Conservation (phyloP, 1,140 invertebrate species). For the Drosophila repletoides region DNA sequence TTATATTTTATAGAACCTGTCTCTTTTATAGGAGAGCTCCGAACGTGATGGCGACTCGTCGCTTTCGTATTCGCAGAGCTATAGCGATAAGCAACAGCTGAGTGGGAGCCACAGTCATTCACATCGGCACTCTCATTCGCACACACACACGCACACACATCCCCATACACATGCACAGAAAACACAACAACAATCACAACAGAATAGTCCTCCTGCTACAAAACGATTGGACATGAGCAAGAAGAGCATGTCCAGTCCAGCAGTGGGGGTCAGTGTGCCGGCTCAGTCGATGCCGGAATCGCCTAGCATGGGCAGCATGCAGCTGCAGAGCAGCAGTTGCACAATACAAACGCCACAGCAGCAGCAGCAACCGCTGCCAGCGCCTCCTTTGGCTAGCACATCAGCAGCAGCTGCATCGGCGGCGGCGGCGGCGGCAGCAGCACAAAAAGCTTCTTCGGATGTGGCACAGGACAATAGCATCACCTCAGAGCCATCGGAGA, state of each 20-base stretch:
- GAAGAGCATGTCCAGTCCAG: conserved; percentile 81
- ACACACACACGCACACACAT: conserved; percentile 25
- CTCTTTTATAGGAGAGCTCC: conserved; percentile 57
- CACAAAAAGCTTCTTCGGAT: conserved; percentile 47
- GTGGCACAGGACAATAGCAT: conserved; percentile 79
- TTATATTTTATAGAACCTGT: not conserved
- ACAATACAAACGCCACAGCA: conserved; percentile 74
- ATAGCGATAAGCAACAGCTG: conserved; percentile 64
- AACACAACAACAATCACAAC: conserved; percentile 55
- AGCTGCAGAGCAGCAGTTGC: conserved; percentile 66
- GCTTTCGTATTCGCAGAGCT: conserved; percentile 75
- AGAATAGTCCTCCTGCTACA: conserved; percentile 67
- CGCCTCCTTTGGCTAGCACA: conserved; percentile 30
- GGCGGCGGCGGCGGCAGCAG: conserved; percentile 14
- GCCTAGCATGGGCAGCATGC: conserved; percentile 76
- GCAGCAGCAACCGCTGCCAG: conserved; percentile 42
- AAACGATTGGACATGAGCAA: conserved; percentile 74
- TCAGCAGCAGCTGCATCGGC: conserved; percentile 24
- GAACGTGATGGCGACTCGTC: conserved; percentile 76
- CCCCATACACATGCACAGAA: conserved; percentile 48
- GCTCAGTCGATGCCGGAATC: conserved; percentile 71
- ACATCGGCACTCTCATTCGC: conserved; percentile 33
- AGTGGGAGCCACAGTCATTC: conserved; percentile 44
- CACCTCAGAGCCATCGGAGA: conserved; percentile 80
- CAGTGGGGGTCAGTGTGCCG: conserved; percentile 55